A percentile compares a stretch with the other conserved stretches of the same genome.
Conservation (phyloP, 2,888 invertebrate genomes). For the Digitonthophagus gazella region DNA sequence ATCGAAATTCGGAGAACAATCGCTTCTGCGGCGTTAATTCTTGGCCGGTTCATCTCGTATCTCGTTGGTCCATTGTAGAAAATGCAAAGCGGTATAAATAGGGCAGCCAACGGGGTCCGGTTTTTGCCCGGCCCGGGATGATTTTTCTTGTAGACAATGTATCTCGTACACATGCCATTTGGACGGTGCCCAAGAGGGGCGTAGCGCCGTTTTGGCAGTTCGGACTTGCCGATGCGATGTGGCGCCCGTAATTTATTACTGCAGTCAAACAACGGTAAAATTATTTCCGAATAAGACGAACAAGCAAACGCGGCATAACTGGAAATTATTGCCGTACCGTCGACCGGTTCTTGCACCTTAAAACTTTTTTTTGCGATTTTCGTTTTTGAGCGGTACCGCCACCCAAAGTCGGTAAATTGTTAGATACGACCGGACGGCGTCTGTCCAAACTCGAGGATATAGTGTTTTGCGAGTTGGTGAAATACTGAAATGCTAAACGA, state of each 20-base stretch:
- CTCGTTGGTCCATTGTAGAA: constrained; percentile 5
- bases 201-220: constrained; percentile 29
- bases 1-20: background rate
- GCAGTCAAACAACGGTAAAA: constrained; percentile 31
- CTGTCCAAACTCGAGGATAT: background rate
- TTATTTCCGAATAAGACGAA: constrained; percentile 9
- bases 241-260: constrained; percentile 33
- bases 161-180: constrained; percentile 26
- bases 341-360: background rate
- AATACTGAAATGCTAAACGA: background rate
- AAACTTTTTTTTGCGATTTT: background rate
- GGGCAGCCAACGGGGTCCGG: background rate
- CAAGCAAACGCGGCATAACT: background rate
- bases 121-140: constrained; percentile 7
- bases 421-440: background rate
- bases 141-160: constrained; percentile 17
- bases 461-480: background rate
- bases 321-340: background rate
- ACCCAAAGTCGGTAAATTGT: too few species aligned
- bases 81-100: constrained; percentile 4
- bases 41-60: constrained; percentile 7
- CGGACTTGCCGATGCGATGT: constrained; percentile 20
- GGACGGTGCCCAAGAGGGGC: constrained; percentile 30
- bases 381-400: background rate
- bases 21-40: constrained; percentile 8